These are phyloP conservation scores for Sebastes reedi DNA, from an alignment of 2,797 vertebrate species.

Conservation along the genomic window DNA sequence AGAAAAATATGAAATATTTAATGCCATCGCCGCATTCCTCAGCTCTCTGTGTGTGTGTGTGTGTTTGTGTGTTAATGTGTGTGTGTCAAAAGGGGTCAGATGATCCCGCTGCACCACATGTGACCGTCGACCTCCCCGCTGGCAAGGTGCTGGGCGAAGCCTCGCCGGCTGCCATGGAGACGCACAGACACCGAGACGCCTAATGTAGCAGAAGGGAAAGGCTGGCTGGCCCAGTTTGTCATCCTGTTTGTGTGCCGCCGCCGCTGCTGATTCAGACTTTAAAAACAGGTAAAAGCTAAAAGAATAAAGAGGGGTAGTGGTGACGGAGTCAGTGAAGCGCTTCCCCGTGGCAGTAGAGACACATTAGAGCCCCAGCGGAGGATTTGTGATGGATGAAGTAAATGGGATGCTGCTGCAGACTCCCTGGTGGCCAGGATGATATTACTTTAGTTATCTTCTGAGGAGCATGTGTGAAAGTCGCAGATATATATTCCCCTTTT, in stretches of 20 bases:
- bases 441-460: slow-evolving; percentile 18
- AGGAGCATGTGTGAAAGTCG: slow-evolving; percentile 18
- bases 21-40: background rate
- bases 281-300: slow-evolving; percentile 29
- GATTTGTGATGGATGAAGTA: slow-evolving; percentile 41
- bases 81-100: slow-evolving; percentile 21
- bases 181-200: background rate
- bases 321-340: slow-evolving; percentile 19
- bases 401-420: slow-evolving; percentile 34
- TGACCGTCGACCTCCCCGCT: slow-evolving; percentile 48
- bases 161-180: slow-evolving; percentile 15
- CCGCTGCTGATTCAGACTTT: slow-evolving; percentile 43
- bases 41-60: background rate
- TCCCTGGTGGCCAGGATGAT: slow-evolving; percentile 10
- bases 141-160: slow-evolving; percentile 55
- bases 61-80: background rate
- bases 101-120: slow-evolving; percentile 13
- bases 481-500: background rate
- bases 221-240: slow-evolving; percentile 32
- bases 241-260: background rate
- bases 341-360: slow-evolving; percentile 19
- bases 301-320: background rate
- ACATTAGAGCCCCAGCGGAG: slow-evolving; percentile 35
- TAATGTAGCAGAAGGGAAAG: slow-evolving; percentile 25
- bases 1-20: background rate